These are phyloP conservation scores for Tachypleus tridentatus DNA, from an alignment of 1,140 invertebrate genomes.

Conservation along the genomic window DNA sequence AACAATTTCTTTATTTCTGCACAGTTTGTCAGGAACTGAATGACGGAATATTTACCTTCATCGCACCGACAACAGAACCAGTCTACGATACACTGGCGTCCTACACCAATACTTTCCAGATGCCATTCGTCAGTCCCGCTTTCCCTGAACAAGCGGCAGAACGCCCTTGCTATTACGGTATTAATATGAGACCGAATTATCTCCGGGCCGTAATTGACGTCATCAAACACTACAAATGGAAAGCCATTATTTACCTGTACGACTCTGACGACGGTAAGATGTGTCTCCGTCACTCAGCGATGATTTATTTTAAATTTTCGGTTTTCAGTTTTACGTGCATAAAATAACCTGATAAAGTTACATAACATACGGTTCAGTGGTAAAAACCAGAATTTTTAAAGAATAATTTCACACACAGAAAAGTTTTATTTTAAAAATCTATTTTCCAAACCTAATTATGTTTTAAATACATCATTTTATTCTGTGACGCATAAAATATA, in stretches of 20 bases:
- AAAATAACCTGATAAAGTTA: too few relatives aligned
- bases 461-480: too few relatives aligned
- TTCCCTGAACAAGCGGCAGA: slow-evolving; percentile 81
- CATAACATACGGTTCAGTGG: too few relatives aligned
- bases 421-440: too few relatives aligned
- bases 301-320: too few relatives aligned
- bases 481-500: too few relatives aligned
- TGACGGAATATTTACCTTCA: slow-evolving; percentile 74
- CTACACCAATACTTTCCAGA: slow-evolving; percentile 88
- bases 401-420: too few relatives aligned
- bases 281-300: slow-evolving; percentile 7
- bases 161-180: slow-evolving; percentile 71
- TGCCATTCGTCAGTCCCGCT: slow-evolving; percentile 87
- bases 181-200: slow-evolving; percentile 89
- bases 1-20: slow-evolving; percentile 30
- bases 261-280: slow-evolving; percentile 88
- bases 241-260: slow-evolving; percentile 85
- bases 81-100: slow-evolving; percentile 89
- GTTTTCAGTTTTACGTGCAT: too few relatives aligned
- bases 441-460: too few relatives aligned
- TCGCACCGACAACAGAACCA: slow-evolving; percentile 79
- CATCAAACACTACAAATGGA: slow-evolving; percentile 81
- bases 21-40: slow-evolving; percentile 85
- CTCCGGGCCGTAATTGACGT: slow-evolving; percentile 86
- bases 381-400: too few relatives aligned